Base-by-base conservation (phyloP, 2,113 vertebrate genomes). In the Pelecanus crispus region DNA sequence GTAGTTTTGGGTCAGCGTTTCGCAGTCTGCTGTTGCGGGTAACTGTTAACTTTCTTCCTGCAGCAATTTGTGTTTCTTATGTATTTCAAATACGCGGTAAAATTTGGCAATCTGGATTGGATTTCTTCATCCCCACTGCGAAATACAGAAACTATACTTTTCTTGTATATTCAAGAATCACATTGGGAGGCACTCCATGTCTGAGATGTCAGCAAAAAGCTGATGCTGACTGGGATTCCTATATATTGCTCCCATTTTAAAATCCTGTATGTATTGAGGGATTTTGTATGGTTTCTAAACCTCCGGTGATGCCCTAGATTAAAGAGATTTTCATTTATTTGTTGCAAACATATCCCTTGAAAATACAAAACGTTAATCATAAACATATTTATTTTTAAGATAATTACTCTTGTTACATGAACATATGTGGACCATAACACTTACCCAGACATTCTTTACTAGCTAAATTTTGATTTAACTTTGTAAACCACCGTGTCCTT, bases 401-500 rank as follows among this genome's bases (percentile, higher is more conserved):
- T 71, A 96, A 92, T 88, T 88, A 94, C 53, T 96, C 53, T 62
- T 24, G 77, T 94, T 94, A 91, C 96, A 97, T 95, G 96, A 96
- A 97, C 92, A 93, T 97, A 92, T 86, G 95, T 89, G 96, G 96
- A 97, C 95, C 97, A 79, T 95, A 97, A 96, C 90, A 95, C 92
- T 95, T 86, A 86, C 45, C 59, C 81, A 97, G 87, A 86, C 85
- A 84, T 88, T 87, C 62, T 71, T 81, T 79, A 79, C 58, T 49
- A 66, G 61, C 77, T 93, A 72, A 86, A 90, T 84, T 95, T 84
- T 72, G 45, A 71, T 87, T 88, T 94, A 93, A 87, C 82, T 88
- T 81, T 82, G 70, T 92, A 94, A 95, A 95, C 44, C 45, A 32
- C 53, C 26, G 66, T 83, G 62, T 97, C 95, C 97, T 98, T 97